Evolutionary conservation across 2,888 invertebrate species (phyloP).

Genomic region (Drosophila monieri): DNA sequence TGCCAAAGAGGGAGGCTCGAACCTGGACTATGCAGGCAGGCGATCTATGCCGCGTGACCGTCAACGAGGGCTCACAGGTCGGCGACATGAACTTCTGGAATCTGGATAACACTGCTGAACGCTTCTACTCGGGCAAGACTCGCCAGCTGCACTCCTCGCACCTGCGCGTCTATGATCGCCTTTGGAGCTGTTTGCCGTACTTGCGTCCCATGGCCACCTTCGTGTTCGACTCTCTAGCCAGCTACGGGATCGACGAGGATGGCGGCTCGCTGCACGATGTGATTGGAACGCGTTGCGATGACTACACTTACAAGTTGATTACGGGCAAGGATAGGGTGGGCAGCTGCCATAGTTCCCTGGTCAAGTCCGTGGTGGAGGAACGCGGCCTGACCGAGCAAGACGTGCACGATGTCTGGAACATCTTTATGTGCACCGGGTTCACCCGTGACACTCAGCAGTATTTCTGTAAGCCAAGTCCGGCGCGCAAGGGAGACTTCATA

Average conservation of each 20-base stretch:
- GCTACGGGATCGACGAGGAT: constrained; percentile 84
- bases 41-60: constrained; percentile 84
- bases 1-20: constrained; percentile 83
- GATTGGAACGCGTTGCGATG: constrained; percentile 85
- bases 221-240: constrained; percentile 83
- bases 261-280: constrained; percentile 85
- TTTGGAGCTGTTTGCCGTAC: constrained; percentile 85
- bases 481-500: constrained; percentile 84
- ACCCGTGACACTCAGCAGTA: constrained; percentile 85
- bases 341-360: constrained; percentile 84
- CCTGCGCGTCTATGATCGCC: constrained; percentile 84
- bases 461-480: constrained; percentile 85
- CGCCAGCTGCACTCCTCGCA: constrained; percentile 84
- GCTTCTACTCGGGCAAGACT: constrained; percentile 85
- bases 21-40: constrained; percentile 84
- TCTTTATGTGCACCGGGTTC: constrained; percentile 85
- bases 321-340: constrained; percentile 83
- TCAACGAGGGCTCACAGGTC: constrained; percentile 84
- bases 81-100: constrained; percentile 85
- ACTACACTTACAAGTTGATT: constrained; percentile 84
- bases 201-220: constrained; percentile 85
- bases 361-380: constrained; percentile 81
- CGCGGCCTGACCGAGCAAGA: constrained; percentile 83
- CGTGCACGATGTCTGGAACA: constrained; percentile 85
- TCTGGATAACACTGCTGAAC: constrained; percentile 83